Evolutionary conservation across 2,797 vertebrate species (phyloP), one percentile per base, ranked within the genome.

Genomic region (Megaceryle alcyon): DNA sequence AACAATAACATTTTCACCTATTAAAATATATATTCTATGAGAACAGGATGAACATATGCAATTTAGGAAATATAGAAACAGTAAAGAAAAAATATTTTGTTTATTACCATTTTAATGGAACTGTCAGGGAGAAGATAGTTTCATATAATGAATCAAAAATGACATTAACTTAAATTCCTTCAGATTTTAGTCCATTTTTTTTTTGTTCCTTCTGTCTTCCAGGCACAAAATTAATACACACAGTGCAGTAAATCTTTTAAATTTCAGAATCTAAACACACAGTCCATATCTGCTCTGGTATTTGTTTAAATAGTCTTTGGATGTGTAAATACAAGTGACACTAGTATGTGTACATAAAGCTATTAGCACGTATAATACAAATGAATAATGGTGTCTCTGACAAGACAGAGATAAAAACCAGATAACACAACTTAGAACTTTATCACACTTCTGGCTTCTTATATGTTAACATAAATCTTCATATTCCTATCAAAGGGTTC

Each of bases 381-480:
- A 82, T 51, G 48, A 90, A 31, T 69, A 90, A 89, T 8, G 12
- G 15, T 15, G 15, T 44, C 43, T 88, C 87, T 92, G 81, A 71
- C 71, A 92, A 86, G 72, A 57, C 31, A 87, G 54, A 64, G 53
- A 77, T 69, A 89, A 91, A 86, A 75, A 78, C 0, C 37, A 72
- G 64, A 59, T 87, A 90, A 85, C 0, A 1, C 48, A 92, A 59
- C 54, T 93, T 90, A 68, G 85, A 89, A 92, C 33, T 56, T 79
- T 75, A 80, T 63, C 43, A 60, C 68, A 59, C 22, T 87, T 68
- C 71, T 75, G 49, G 18, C 72, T 91, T 82, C 82, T 90, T 94
- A 44, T 44, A 71, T 82, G 92, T 87, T 90, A 85, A 81, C 68
- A 71, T 83, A 82, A 83, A 75, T 91, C 76, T 91, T 94, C 82